Conservation (phyloP, 2,797 vertebrate species). For the Emys orbicularis region DNA sequence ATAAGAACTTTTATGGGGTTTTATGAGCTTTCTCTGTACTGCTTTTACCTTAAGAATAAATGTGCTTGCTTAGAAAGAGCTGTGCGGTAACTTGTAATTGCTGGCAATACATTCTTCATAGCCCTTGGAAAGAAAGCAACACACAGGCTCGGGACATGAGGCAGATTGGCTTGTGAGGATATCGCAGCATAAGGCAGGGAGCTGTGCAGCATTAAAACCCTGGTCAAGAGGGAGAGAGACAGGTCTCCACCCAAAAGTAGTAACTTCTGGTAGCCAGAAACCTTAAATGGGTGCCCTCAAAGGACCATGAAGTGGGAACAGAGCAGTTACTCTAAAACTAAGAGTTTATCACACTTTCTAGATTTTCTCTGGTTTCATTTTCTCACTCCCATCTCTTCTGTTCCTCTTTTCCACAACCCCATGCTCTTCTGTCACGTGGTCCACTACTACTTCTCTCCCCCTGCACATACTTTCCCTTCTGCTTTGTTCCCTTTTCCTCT, state of each 20-base stretch:
- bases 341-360: not conserved
- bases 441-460: accelerated
- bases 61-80: not conserved
- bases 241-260: not conserved
- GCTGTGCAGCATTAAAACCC: not conserved
- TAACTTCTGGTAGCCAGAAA: not conserved
- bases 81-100: not conserved
- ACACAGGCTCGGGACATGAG: not conserved
- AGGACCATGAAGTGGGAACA: not conserved
- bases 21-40: not conserved
- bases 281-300: not conserved
- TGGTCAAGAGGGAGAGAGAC: not conserved
- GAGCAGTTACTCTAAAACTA: not conserved
- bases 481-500: not conserved
- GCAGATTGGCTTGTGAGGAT: not conserved
- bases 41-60: not conserved
- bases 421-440: not conserved
- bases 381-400: not conserved
- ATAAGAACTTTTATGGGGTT: not conserved
- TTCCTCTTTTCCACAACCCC: not conserved
- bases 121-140: not conserved
- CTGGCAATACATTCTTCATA: not conserved
- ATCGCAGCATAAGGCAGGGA: not conserved
- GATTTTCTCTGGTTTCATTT: not conserved
- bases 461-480: not conserved